Evolutionary conservation across 2,797 vertebrate genomes (phyloP).

Genomic region (Pterois miles): DNA sequence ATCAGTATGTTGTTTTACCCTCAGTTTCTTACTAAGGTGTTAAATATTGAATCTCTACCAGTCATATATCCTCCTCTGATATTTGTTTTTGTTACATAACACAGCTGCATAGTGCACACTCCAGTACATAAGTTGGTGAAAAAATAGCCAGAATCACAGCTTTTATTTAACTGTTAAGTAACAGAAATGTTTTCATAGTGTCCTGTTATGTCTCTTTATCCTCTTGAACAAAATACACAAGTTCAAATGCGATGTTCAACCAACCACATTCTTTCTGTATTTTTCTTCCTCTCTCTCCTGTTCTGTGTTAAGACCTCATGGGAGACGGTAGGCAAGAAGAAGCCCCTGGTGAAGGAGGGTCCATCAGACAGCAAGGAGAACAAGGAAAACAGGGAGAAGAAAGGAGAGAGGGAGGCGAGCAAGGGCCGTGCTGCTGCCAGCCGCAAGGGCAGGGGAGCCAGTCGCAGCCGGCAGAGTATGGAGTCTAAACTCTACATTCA

Average conservation of each 20-base stretch:
- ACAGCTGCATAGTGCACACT: not conserved
- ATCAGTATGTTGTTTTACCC: not conserved
- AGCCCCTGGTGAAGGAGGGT: constrained; percentile 90
- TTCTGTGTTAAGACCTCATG: constrained; percentile 89
- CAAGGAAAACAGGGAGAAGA: constrained; percentile 96
- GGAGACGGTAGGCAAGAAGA: constrained; percentile 98
- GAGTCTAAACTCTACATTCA: not conserved
- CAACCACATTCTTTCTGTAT: not conserved
- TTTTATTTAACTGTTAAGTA: not conserved
- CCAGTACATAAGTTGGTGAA: constrained; percentile 5
- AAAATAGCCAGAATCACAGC: not conserved
- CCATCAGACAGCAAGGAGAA: constrained; percentile 89
- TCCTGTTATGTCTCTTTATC: not conserved
- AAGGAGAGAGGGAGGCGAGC: constrained; percentile 89
- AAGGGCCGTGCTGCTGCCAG: constrained; percentile 84
- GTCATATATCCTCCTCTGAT: not conserved
- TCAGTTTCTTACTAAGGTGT: not conserved
- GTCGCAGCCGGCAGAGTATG: constrained; percentile 88
- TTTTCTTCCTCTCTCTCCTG: not conserved
- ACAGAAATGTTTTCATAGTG: not conserved
- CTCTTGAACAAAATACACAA: not conserved
- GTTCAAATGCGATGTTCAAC: not conserved
- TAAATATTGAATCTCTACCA: not conserved
- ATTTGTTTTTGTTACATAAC: constrained; percentile 5
- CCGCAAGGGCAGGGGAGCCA: constrained; percentile 89